Percentiles rank a stretch among this genome's conserved stretches.
Evolutionary conservation across 2,113 vertebrate genomes (phyloP).

Genomic region (Dasyurus viverrinus): DNA sequence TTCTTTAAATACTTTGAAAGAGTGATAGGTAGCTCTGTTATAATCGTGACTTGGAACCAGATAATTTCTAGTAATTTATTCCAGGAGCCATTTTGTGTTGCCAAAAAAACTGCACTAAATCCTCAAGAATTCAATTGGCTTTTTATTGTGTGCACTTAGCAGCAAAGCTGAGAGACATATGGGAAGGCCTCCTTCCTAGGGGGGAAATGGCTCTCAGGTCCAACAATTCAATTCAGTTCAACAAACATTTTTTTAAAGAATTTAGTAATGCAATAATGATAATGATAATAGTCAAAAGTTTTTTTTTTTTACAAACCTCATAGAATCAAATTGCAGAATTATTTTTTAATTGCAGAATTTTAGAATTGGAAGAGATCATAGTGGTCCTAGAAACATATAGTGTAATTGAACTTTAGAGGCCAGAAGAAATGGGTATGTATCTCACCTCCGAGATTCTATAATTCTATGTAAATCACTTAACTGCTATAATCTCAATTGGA

Average conservation of each 20-base stretch:
- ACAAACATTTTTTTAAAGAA: background rate
- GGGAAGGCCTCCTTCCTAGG: background rate
- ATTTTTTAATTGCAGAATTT: background rate
- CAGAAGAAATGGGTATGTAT: background rate
- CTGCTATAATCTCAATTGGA: background rate
- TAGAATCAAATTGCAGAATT: background rate
- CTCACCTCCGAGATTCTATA: background rate
- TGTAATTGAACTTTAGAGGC: background rate
- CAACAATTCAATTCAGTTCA: background rate
- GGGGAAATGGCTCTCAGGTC: background rate
- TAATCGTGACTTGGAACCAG: background rate
- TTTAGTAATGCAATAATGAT: background rate
- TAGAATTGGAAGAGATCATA: background rate
- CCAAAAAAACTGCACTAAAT: background rate
- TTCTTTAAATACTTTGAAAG: background rate
- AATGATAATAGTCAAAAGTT: background rate
- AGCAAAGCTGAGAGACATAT: background rate
- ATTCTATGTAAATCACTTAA: background rate
- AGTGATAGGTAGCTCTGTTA: background rate
- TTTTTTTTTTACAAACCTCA: background rate
- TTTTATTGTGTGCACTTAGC: background rate
- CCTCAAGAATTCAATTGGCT: background rate
- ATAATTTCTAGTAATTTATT: background rate
- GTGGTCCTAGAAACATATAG: background rate
- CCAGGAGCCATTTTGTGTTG: slow-evolving; percentile 10